Evolutionary conservation across 2,888 invertebrate genomes (phyloP).

Genomic region (Epinotia nisella): DNA sequence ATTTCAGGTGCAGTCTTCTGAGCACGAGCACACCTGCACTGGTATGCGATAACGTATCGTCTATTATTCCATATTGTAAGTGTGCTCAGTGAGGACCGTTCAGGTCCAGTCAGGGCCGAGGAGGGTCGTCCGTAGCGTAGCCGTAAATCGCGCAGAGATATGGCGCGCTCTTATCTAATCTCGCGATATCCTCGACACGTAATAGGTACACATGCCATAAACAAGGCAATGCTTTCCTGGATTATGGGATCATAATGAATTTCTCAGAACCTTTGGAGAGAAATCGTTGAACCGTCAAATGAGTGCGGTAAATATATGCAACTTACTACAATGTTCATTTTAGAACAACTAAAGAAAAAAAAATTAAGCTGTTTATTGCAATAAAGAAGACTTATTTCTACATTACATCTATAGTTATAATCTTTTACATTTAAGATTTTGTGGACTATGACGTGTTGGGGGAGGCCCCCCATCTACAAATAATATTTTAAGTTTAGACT

Average conservation of each 20-base stretch:
- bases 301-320: not conserved
- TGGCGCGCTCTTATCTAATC: conserved; percentile 65
- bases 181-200: conserved; percentile 63
- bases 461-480: no score
- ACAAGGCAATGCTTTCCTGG: conserved; percentile 54
- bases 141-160: conserved; percentile 64
- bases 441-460: no score
- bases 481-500: no score
- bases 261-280: not conserved
- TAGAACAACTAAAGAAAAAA: no score
- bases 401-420: no score
- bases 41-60: conserved; percentile 33
- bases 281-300: not conserved
- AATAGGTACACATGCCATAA: conserved; percentile 56
- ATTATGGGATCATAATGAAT: conserved; percentile 17
- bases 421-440: no score
- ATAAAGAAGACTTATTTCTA: no score
- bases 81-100: conserved; percentile 40
- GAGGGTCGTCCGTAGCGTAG: conserved; percentile 69
- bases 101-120: conserved; percentile 51
- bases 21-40: conserved; percentile 43
- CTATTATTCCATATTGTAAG: conserved; percentile 39
- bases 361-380: no score
- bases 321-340: not conserved
- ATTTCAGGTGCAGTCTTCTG: conserved; percentile 37